Conservation (phyloP, 1,140 invertebrate species). For the Eufriesea mexicana region DNA sequence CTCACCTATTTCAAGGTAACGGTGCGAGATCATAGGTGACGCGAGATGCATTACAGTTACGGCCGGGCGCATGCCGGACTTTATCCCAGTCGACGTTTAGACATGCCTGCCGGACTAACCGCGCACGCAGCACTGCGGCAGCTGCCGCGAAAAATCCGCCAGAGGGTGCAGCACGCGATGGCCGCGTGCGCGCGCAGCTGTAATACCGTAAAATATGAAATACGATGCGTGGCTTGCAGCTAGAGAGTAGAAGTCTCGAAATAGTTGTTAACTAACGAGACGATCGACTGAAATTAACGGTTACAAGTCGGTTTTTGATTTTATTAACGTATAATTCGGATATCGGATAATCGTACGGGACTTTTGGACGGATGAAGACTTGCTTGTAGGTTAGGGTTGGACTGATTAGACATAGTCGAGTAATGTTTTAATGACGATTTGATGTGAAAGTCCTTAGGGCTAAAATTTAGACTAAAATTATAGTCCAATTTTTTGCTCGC, state of each 20-base stretch:
- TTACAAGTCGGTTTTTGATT: neutral
- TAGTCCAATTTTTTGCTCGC: too few species aligned
- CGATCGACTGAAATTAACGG: neutral
- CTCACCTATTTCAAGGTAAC: constrained; percentile 65
- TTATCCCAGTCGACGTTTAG: constrained; percentile 18
- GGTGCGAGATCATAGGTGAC: constrained; percentile 71
- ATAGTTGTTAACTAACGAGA: neutral
- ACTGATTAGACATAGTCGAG: too few species aligned
- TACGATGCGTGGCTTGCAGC: neutral
- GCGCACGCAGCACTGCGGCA: neutral
- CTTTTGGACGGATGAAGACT: too few species aligned
- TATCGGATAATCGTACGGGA: too few species aligned
- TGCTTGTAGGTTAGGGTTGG: too few species aligned
- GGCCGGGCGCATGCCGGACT: constrained; percentile 13
- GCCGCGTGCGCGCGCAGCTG: neutral
- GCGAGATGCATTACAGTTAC: constrained; percentile 70
- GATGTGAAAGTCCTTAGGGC: too few species aligned
- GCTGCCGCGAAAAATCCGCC: neutral
- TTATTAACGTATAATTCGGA: too few species aligned
- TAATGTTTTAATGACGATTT: too few species aligned
- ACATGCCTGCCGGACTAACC: neutral
- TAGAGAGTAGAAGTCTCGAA: neutral
- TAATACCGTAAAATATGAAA: constrained; percentile 24
- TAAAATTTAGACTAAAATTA: too few species aligned
- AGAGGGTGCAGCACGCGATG: neutral